A percentile compares a stretch with the other conserved stretches of the same genome.
Evolutionary conservation across 2,113 vertebrate species (phyloP).

Genomic region (Ammodramus savannarum): DNA sequence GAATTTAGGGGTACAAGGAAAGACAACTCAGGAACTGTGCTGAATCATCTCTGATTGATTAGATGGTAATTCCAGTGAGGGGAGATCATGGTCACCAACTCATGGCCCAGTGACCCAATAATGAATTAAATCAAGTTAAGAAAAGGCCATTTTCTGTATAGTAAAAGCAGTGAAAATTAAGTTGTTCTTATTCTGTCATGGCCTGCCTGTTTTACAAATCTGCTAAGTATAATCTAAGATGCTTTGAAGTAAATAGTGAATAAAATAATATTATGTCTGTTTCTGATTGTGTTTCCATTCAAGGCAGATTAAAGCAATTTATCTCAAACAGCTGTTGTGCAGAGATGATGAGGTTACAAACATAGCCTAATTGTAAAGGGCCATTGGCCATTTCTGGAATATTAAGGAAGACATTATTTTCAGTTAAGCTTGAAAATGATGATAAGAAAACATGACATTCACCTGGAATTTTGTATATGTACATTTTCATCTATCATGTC

Average conservation of each 20-base stretch:
- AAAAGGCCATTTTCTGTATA: background rate
- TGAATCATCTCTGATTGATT: background rate
- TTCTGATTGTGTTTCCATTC: background rate
- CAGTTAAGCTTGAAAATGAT: background rate
- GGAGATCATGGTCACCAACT: background rate
- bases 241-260: background rate
- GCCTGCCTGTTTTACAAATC: background rate
- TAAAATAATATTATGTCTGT: background rate
- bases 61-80: background rate
- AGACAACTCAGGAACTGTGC: background rate
- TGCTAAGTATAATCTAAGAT: background rate
- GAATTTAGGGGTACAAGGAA: background rate
- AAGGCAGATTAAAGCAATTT: background rate
- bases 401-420: constrained; percentile 16
- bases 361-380: background rate
- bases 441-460: background rate
- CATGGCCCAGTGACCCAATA: background rate
- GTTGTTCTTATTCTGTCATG: background rate
- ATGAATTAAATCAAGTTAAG: background rate
- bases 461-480: background rate
- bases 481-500: background rate
- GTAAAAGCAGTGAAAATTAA: background rate
- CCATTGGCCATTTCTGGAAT: background rate
- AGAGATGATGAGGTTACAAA: background rate
- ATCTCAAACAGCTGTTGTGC: background rate